Evolutionary conservation across 2,797 vertebrate species (phyloP).

Genomic region (Rhinichthys osculus): DNA sequence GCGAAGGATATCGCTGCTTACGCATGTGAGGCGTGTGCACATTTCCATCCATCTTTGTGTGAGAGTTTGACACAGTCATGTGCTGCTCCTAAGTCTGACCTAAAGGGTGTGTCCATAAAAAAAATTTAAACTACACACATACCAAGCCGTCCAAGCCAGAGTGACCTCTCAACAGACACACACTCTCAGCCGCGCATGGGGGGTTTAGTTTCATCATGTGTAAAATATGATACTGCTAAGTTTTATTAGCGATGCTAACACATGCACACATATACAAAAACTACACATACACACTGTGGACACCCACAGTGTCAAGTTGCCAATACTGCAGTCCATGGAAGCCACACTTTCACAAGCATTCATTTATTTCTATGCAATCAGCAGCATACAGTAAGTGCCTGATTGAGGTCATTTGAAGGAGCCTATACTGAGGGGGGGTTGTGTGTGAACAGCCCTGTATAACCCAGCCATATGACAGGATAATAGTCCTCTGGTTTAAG

Average conservation of each 20-base stretch:
- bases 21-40: conserved; percentile 25
- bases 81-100: conserved; percentile 48
- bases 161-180: conserved; percentile 21
- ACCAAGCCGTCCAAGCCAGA: conserved; percentile 20
- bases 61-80: conserved; percentile 34
- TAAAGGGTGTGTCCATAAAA: conserved; percentile 43
- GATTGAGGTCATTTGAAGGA: conserved; percentile 18
- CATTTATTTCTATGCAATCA: conserved; percentile 1
- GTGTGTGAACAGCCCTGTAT: neutral
- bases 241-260: conserved; percentile 35
- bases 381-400: neutral
- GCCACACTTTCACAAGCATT: conserved; percentile 1
- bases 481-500: conserved; percentile 2
- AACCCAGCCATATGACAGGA: neutral
- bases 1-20: conserved; percentile 6
- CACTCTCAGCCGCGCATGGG: conserved; percentile 28
- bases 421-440: neutral
- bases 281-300: conserved; percentile 4
- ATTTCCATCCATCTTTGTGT: conserved; percentile 28
- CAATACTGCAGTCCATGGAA: neutral
- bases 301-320: conserved; percentile 2
- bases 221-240: conserved; percentile 52
- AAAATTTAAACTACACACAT: conserved; percentile 24
- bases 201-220: conserved; percentile 42
- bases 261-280: conserved; percentile 1